Base-by-base conservation (phyloP, 37 sponge, comb jelly and placozoan genomes). In the Oscarella lobularis region DNA sequence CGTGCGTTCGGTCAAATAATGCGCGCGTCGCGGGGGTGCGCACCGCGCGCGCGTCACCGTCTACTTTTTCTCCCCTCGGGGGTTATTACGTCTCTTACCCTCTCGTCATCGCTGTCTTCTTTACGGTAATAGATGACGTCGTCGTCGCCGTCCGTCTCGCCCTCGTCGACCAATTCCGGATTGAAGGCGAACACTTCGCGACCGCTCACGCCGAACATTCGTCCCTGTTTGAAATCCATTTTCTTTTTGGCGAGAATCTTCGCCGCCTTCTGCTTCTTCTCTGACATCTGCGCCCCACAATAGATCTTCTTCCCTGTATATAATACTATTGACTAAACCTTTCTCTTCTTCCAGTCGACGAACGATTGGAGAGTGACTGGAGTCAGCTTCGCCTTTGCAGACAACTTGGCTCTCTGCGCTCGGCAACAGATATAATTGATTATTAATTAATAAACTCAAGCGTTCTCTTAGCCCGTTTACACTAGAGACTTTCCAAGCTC, bases 101-200 rank as follows among this genome's bases (percentile, higher is more conserved):
- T 74, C 30, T 39, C 66, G n/a, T 74, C 75, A 74, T 74, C 75
- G 20, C 20, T 74, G 9, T 74, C 75, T 34, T 14, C 5, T 66
- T 34, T 5, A 5, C 66, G 55, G 2, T 3, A 40, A 30, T 75
- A 32, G 83, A 65, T 41, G 1, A 81, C 85, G 2, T 75, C 87
- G 1, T 80, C 88, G 2, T 79, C 86, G 0, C 66, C 82, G 5
- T 90, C 98, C 14, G 90, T 92, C 27, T 85, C 97, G 6, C 80
- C 88, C 1, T 68, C 85, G 39, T 32, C 33, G 1, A 88, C 87
- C 48, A 94, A 41, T 38, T 90, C 86, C 0, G 99, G 99, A 74
- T 98, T 93, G 77, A 94, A 98, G 66, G 78, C 77, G 76, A 98
- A 98, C 87, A 98, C 82, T 74, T 98, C 99, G 2, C 99, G 80